Evolutionary conservation across 2,113 vertebrate species (phyloP).

Genomic region (Mormoops blainvillei): DNA sequence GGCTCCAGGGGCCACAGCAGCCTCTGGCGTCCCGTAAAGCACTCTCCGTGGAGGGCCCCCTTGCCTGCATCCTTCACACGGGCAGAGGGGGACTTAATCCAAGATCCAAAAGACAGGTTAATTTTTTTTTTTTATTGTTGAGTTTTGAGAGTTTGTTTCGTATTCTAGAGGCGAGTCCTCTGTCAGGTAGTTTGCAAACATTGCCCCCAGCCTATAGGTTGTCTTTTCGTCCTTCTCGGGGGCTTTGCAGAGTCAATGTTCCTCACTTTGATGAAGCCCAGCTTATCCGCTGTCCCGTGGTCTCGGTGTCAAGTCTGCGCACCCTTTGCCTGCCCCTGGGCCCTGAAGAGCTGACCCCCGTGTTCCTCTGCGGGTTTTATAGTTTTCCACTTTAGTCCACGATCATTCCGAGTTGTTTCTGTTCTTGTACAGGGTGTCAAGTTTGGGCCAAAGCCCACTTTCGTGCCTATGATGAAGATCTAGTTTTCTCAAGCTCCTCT

Average conservation of each 20-base stretch:
- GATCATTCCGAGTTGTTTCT: not conserved
- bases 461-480: not conserved
- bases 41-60: rapidly evolving
- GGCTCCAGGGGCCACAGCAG: too few relatives aligned
- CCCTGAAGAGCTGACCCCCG: not conserved
- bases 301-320: not conserved
- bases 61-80: too few relatives aligned
- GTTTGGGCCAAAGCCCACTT: not conserved
- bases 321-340: not conserved
- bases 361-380: not conserved
- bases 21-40: not conserved
- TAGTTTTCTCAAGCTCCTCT: too few relatives aligned
- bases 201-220: not conserved
- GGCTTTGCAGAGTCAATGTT: not conserved
- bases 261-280: not conserved
- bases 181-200: too few relatives aligned
- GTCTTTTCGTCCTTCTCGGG: not conserved
- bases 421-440: not conserved
- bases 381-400: not conserved
- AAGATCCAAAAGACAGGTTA: not conserved
- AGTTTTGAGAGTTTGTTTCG: not conserved
- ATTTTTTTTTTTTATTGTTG: not conserved
- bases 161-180: not conserved
- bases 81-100: not conserved
- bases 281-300: not conserved